Evolutionary conservation across 1,140 invertebrate species (phyloP), one percentile per base, ranked within the genome.

Genomic region (Agrilus planipennis): DNA sequence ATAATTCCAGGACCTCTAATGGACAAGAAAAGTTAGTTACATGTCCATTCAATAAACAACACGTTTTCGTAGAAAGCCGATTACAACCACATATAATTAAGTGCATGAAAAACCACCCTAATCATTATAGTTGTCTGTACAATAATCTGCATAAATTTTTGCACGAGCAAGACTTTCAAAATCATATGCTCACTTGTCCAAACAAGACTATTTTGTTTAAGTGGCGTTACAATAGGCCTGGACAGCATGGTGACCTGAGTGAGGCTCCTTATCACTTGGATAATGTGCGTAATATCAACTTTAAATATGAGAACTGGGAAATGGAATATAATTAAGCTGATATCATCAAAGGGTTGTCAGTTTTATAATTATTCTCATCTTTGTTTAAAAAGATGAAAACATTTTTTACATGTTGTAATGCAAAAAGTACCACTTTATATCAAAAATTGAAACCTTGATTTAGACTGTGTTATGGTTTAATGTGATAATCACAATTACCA

Each of bases 1-100:
- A n/a, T n/a, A n/a, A n/a, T n/a, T n/a, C n/a, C n/a, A n/a, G n/a
- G n/a, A n/a, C n/a, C n/a, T n/a, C n/a, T n/a, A n/a, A n/a, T n/a
- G n/a, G n/a, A n/a, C n/a, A n/a, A n/a, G n/a, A n/a, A n/a, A n/a
- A n/a, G 11, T 20, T 39, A 12, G 28, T 39, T n/a, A 18, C 1
- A 36, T 73, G 70, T 50, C 72, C 73, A 0, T 72, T 64, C 37
- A 53, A 69, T 12, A 6, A 39, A 4, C 7, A 37, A 0, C 68
- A 69, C 44, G 59, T 57, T 1, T 52, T 70, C 4, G 46, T 55
- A 0, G 50, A 49, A 12, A 60, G 53, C n/a, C 47, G 55, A 0
- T 46, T 69, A 34, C 63, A 61, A 49, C 47, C 40, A 3, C 68
- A 71, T 39, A 40, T 69, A 1, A 47, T 66, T 0, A 63, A 61